Evolutionary conservation across 2,888 invertebrate genomes (phyloP).

Genomic region (Dryococelus australis): DNA sequence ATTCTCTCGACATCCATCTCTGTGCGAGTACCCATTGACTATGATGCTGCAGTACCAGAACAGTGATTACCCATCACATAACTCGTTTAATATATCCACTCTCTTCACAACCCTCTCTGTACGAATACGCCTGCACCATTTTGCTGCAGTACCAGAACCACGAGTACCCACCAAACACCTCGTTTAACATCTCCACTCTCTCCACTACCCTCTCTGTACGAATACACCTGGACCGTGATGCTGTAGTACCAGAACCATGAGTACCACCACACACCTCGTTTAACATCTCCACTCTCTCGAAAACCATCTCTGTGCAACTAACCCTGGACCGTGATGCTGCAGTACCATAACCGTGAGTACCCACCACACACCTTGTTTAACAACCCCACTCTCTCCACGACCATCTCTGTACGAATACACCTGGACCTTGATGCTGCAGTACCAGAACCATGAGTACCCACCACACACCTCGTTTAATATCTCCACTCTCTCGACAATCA

Average conservation of each 20-base stretch:
- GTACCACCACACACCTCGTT: not conserved
- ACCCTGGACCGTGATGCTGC: constrained; percentile 54
- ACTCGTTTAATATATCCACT: too few relatives aligned
- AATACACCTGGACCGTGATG: constrained; percentile 55
- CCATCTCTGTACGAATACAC: constrained; percentile 51
- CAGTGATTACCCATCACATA: too few relatives aligned
- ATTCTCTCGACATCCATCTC: not conserved
- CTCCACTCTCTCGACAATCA: too few relatives aligned
- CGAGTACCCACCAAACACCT: too few relatives aligned
- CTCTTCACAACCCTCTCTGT: constrained; percentile 36
- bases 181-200: too few relatives aligned
- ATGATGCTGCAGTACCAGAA: too few relatives aligned
- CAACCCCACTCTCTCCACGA: not conserved
- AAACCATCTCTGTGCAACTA: constrained; percentile 49
- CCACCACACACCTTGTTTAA: too few relatives aligned
- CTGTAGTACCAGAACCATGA: constrained; percentile 38
- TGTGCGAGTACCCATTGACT: constrained; percentile 49
- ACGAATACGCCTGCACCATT: constrained; percentile 49
- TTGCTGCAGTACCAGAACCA: too few relatives aligned
- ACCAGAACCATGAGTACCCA: not conserved
- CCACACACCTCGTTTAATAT: not conserved
- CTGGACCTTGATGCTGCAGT: constrained; percentile 52
- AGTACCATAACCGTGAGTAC: constrained; percentile 27
- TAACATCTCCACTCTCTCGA: too few relatives aligned
- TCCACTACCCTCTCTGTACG: constrained; percentile 43